phyloP scores from a whole-genome alignment of 1,140 invertebrate genomes.

The Caenorhabditis remanei region DNA sequence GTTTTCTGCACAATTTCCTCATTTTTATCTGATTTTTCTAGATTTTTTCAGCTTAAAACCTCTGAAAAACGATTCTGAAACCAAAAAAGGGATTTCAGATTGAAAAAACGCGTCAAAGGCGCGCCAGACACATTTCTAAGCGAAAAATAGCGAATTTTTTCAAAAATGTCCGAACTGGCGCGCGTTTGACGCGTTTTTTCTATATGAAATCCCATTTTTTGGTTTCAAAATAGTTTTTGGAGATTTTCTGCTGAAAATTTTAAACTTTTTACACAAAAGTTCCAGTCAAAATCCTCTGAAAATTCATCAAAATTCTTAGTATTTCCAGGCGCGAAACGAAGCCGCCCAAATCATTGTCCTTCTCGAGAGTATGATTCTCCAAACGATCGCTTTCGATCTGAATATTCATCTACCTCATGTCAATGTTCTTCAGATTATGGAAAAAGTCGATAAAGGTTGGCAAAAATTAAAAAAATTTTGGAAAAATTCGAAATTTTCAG shows the following conservation, averaged over 20 bases:
- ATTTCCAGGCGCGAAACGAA: slow-evolving; percentile 31
- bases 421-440: slow-evolving; percentile 7
- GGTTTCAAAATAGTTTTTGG: background rate
- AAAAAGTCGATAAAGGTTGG: slow-evolving; percentile 20
- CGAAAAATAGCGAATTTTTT: too few species aligned
- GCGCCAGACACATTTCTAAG: too few species aligned
- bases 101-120: too few species aligned
- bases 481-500: background rate
- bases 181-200: too few species aligned
- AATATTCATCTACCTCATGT: slow-evolving; percentile 18
- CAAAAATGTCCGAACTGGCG: too few species aligned
- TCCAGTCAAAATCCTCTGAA: too few species aligned
- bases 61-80: background rate
- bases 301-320: background rate
- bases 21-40: background rate
- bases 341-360: slow-evolving; percentile 35
- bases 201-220: too few species aligned
- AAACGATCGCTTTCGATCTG: slow-evolving; percentile 33
- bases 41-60: background rate
- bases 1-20: too few species aligned
- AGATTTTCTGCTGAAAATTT: background rate
- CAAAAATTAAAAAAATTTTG: background rate
- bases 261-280: too few species aligned
- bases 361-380: slow-evolving; percentile 46
- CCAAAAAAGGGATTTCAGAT: too few species aligned